These are phyloP conservation scores for Centropus bengalensis DNA, from an alignment of 2,113 vertebrate species.

Conservation along the genomic window DNA sequence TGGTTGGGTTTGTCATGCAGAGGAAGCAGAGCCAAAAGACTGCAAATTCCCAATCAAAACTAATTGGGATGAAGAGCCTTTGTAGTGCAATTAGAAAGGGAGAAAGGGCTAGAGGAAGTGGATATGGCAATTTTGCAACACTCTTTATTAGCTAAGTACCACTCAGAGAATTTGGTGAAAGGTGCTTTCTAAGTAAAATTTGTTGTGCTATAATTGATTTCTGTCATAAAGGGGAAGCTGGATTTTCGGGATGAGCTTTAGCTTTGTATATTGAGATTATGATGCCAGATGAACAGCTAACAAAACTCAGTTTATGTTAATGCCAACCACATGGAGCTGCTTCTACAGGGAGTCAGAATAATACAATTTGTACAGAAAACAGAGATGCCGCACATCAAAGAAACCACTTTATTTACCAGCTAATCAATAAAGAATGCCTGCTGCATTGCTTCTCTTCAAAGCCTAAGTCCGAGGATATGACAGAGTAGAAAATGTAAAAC, in stretches of 20 bases:
- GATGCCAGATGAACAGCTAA: constrained; percentile 72
- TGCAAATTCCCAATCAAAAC: constrained; percentile 72
- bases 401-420: constrained; percentile 77
- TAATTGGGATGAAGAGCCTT: constrained; percentile 70
- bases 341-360: constrained; percentile 73
- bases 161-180: constrained; percentile 72
- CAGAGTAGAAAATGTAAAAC: constrained; percentile 72
- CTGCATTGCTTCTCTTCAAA: constrained; percentile 73
- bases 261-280: constrained; percentile 59
- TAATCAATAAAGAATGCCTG: constrained; percentile 79
- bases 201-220: constrained; percentile 75
- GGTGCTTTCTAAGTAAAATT: constrained; percentile 73
- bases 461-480: constrained; percentile 69
- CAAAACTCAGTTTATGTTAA: constrained; percentile 73
- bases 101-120: constrained; percentile 56
- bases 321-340: constrained; percentile 73
- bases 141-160: constrained; percentile 64
- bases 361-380: constrained; percentile 76
- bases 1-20: constrained; percentile 74
- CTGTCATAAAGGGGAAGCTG: constrained; percentile 67
- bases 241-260: constrained; percentile 60
- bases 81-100: constrained; percentile 53
- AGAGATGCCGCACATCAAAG: constrained; percentile 76
- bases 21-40: constrained; percentile 71
- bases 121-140: constrained; percentile 58